phyloP scores from a whole-genome alignment of 2,888 invertebrate species.

The Nomada fucata region DNA sequence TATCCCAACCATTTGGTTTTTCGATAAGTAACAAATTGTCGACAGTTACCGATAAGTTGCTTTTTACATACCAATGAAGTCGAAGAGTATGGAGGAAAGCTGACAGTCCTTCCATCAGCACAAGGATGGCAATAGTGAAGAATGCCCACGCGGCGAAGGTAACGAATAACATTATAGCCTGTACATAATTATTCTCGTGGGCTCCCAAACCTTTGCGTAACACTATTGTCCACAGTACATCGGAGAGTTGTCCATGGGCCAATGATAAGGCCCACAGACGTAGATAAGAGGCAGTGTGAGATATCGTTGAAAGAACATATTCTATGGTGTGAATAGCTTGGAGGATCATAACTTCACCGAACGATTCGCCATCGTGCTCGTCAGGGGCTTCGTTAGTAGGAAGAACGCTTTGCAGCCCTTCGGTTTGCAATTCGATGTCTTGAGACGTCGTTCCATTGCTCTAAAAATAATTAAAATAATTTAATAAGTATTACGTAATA shows the following conservation, averaged over 20 bases:
- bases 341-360: slow-evolving; percentile 96
- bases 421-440: slow-evolving; percentile 86
- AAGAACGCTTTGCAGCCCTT: slow-evolving; percentile 83
- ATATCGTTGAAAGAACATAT: slow-evolving; percentile 97
- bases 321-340: slow-evolving; percentile 98
- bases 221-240: slow-evolving; percentile 91
- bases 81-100: slow-evolving; percentile 95
- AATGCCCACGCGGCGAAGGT: slow-evolving; percentile 92
- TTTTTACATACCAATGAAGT: slow-evolving; percentile 90
- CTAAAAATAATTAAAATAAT: slow-evolving; percentile 49
- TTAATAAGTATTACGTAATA: no score
- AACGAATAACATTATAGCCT: slow-evolving; percentile 86
- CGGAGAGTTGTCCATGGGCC: slow-evolving; percentile 96
- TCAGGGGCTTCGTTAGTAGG: slow-evolving; percentile 85
- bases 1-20: no score
- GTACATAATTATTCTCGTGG: slow-evolving; percentile 77
- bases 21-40: background rate
- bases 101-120: slow-evolving; percentile 96
- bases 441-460: slow-evolving; percentile 82
- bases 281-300: slow-evolving; percentile 98
- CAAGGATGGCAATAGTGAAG: slow-evolving; percentile 92
- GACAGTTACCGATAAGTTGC: background rate
- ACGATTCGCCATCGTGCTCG: slow-evolving; percentile 86
- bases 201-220: slow-evolving; percentile 85
- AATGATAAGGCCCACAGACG: slow-evolving; percentile 98